These are phyloP conservation scores for Leucoptera coffeella DNA, from an alignment of 2,888 invertebrate genomes.

Conservation along the genomic window DNA sequence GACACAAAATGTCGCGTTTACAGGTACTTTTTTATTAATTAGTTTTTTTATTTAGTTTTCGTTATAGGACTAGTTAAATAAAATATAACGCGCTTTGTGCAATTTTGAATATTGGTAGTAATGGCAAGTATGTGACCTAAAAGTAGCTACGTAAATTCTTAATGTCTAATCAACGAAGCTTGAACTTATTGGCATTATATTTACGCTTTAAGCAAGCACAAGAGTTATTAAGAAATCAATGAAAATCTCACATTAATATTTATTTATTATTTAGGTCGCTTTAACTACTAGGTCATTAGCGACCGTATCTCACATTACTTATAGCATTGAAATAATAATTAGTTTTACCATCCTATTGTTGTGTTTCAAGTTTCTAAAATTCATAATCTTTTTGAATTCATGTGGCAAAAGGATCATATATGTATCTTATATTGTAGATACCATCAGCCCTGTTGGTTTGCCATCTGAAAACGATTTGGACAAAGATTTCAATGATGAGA, in stretches of 20 bases:
- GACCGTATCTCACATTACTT: too few species aligned
- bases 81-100: slow-evolving; percentile 2
- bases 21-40: slow-evolving; percentile 9
- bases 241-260: too few species aligned
- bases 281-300: too few species aligned
- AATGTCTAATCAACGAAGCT: too few species aligned
- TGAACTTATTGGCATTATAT: too few species aligned
- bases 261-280: too few species aligned
- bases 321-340: too few species aligned
- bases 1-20: slow-evolving; percentile 7
- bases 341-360: background rate
- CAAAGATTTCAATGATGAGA: slow-evolving; percentile 12
- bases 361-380: background rate
- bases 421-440: slow-evolving; percentile 9
- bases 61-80: slow-evolving; percentile 3
- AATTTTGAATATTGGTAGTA: too few species aligned
- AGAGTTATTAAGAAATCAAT: too few species aligned
- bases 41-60: background rate
- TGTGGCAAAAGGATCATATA: background rate
- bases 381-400: slow-evolving; percentile 4
- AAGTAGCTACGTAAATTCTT: too few species aligned
- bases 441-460: slow-evolving; percentile 11
- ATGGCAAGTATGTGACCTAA: too few species aligned
- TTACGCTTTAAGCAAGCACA: too few species aligned
- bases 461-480: slow-evolving; percentile 12